phyloP scores from a whole-genome alignment of 2,888 invertebrate species.

The Omphaloscelis lunosa region DNA sequence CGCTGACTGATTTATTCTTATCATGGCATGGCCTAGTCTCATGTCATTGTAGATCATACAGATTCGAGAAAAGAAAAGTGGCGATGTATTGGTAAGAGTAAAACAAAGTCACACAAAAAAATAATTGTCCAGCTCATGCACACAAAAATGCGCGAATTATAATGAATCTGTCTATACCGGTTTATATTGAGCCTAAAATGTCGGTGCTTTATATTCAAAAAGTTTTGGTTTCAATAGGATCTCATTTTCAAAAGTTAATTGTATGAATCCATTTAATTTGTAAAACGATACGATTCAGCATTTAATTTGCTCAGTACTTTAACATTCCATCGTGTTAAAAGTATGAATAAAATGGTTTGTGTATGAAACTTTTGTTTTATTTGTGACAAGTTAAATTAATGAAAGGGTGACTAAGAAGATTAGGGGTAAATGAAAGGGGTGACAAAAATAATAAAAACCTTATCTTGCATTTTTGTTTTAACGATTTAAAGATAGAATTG shows the following conservation, averaged over 20 bases:
- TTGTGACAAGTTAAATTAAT: slow-evolving; percentile 30
- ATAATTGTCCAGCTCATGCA: background rate
- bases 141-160: background rate
- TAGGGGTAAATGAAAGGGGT: slow-evolving; percentile 22
- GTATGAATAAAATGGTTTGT: slow-evolving; percentile 65
- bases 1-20: background rate
- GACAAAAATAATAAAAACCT: slow-evolving; percentile 1
- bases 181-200: slow-evolving; percentile 14
- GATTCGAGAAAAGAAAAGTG: background rate
- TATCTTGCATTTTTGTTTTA: background rate
- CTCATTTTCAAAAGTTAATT: slow-evolving; percentile 47
- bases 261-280: slow-evolving; percentile 44
- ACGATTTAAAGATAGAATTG: background rate
- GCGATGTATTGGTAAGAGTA: background rate
- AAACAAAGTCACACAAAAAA: background rate
- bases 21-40: background rate
- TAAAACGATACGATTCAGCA: slow-evolving; percentile 36
- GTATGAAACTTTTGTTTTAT: slow-evolving; percentile 55
- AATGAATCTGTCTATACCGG: slow-evolving; percentile 10
- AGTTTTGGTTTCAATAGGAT: slow-evolving; percentile 46
- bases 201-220: slow-evolving; percentile 41
- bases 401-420: slow-evolving; percentile 6
- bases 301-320: slow-evolving; percentile 53
- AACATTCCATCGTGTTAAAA: slow-evolving; percentile 58
- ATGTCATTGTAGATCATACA: background rate